Conservation (phyloP, 2,797 vertebrate genomes). For the Rhinatrema bivittatum region DNA sequence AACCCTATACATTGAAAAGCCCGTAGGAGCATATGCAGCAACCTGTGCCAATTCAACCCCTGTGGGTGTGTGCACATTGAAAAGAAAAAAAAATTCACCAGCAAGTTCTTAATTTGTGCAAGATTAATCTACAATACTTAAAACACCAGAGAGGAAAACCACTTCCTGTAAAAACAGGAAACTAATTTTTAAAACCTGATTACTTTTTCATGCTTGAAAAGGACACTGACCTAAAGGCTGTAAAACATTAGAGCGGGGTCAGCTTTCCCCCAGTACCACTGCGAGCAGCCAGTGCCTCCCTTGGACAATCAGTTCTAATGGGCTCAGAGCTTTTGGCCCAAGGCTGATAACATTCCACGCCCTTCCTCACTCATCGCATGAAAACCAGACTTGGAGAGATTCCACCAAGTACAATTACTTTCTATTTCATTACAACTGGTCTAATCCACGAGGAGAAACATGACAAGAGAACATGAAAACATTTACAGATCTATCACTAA, state of each 20-base stretch:
- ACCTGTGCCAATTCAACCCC: too few species aligned
- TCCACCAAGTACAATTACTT: slow-evolving; percentile 7
- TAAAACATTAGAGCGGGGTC: slow-evolving; percentile 35
- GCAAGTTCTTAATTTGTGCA: too few species aligned
- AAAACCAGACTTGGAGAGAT: slow-evolving; percentile 21
- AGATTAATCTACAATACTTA: slow-evolving; percentile 22
- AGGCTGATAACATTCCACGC: slow-evolving; percentile 19
- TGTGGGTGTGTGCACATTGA: too few species aligned
- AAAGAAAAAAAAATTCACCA: too few species aligned
- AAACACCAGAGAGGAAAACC: slow-evolving; percentile 13
- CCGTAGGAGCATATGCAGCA: too few species aligned
- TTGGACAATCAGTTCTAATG: slow-evolving; percentile 34
- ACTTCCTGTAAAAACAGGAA: slow-evolving; percentile 38
- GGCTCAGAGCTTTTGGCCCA: slow-evolving; percentile 33
- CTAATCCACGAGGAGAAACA: too few species aligned
- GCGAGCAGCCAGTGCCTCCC: slow-evolving; percentile 31
- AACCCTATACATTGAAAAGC: too few species aligned
- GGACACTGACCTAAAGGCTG: slow-evolving; percentile 27
- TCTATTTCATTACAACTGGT: too few species aligned
- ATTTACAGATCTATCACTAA: too few species aligned
- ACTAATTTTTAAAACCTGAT: slow-evolving; percentile 35
- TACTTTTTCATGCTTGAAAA: slow-evolving; percentile 20
- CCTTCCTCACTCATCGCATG: slow-evolving; percentile 34
- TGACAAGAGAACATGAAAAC: too few species aligned
- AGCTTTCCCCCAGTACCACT: slow-evolving; percentile 13